A percentile compares a stretch with the other conserved stretches of the same genome.
These are phyloP conservation scores for Garrulus glandarius DNA, from an alignment of 2,797 vertebrate species.

Conservation along the genomic window DNA sequence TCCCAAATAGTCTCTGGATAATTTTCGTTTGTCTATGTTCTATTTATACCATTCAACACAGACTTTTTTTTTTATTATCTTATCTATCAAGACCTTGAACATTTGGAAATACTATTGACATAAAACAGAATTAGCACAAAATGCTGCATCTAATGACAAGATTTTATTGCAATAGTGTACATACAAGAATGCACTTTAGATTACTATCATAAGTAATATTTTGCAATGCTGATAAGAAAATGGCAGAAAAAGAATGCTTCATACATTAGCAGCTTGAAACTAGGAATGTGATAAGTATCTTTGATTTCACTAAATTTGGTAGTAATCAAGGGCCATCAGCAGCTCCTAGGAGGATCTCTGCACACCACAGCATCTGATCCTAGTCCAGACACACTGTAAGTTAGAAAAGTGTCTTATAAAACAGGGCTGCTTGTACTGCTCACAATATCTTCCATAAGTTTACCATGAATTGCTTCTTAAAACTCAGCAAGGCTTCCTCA, in stretches of 20 bases:
- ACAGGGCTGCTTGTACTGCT: background rate
- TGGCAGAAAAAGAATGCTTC: background rate
- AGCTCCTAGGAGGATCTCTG: background rate
- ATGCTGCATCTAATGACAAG: background rate
- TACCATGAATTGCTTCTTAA: slow-evolving; percentile 19
- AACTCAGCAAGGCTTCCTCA: slow-evolving; percentile 16
- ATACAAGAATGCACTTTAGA: background rate
- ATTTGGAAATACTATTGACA: background rate
- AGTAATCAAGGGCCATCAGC: background rate
- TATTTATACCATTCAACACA: background rate
- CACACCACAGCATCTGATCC: background rate
- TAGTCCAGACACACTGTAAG: background rate
- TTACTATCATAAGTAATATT: background rate
- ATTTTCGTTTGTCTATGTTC: background rate
- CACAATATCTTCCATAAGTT: background rate
- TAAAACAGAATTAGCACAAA: background rate
- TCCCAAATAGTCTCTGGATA: background rate
- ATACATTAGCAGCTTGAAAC: background rate
- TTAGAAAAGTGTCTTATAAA: background rate
- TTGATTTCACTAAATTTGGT: background rate
- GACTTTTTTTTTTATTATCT: background rate
- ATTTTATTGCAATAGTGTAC: background rate
- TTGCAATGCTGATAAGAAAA: background rate
- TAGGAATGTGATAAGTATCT: background rate
- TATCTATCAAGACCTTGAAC: background rate